phyloP scores from a whole-genome alignment of 2,888 invertebrate genomes.

The Nyleta sp. region DNA sequence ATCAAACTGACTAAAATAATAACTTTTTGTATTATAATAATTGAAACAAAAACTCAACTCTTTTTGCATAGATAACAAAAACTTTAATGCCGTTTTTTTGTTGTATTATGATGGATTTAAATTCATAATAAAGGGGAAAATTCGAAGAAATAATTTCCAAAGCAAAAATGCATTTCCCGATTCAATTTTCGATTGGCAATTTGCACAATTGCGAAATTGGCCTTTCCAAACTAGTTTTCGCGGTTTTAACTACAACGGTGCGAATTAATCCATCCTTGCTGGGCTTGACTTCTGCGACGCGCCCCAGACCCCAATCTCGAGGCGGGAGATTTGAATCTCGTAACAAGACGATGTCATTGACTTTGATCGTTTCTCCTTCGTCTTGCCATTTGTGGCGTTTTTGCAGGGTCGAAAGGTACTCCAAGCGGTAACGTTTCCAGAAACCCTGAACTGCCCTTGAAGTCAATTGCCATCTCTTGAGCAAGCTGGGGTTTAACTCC shows the following conservation, averaged over 20 bases:
- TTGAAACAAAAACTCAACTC: no score
- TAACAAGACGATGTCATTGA: not conserved
- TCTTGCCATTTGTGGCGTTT: not conserved
- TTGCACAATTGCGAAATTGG: not conserved
- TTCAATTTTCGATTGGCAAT: not conserved
- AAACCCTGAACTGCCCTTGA: not conserved
- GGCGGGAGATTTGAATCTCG: not conserved
- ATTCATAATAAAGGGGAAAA: no score
- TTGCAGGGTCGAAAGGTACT: not conserved
- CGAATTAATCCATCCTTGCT: conserved; percentile 6
- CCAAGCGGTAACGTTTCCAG: not conserved
- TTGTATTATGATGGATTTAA: no score
- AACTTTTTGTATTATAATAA: no score
- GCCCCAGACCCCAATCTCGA: not conserved
- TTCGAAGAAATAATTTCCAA: no score
- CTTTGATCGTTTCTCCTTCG: not conserved
- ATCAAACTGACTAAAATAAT: no score
- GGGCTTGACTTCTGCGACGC: not conserved
- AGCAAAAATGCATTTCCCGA: no score
- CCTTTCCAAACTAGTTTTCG: not conserved
- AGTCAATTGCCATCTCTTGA: conserved; percentile 6
- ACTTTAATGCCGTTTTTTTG: no score
- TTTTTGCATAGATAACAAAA: no score
- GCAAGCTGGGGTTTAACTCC: no score
- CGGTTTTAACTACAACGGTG: not conserved